Conservation (phyloP, 2,797 vertebrate species). For the Gastrophryne carolinensis region DNA sequence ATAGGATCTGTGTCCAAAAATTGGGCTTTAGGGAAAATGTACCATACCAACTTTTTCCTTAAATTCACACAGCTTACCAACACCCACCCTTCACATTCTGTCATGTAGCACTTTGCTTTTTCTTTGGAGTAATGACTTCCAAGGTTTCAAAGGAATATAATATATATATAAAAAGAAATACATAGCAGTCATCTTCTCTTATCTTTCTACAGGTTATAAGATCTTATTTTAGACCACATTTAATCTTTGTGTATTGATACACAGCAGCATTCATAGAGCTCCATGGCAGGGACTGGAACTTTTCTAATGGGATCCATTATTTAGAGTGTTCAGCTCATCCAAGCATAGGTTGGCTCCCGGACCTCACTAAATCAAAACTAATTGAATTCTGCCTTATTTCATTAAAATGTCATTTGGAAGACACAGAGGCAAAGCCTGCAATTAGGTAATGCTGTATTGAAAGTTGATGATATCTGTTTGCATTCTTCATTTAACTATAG, state of each 20-base stretch:
- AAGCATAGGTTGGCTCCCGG: constrained; percentile 10
- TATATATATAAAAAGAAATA: not conserved
- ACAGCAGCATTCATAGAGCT: not conserved
- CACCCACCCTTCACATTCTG: too few relatives aligned
- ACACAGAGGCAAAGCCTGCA: not conserved
- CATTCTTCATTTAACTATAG: constrained; percentile 23
- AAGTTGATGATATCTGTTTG: constrained; percentile 34
- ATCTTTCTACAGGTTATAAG: constrained; percentile 13
- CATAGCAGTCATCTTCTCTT: constrained; percentile 4
- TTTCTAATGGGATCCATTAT: constrained; percentile 43
- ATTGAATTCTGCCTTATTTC: constrained; percentile 35
- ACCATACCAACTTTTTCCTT: too few relatives aligned
- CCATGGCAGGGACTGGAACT: not conserved
- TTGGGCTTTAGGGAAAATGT: too few relatives aligned
- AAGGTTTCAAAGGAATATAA: too few relatives aligned
- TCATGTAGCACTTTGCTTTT: too few relatives aligned
- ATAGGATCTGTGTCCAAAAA: too few relatives aligned
- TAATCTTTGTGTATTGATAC: constrained; percentile 13
- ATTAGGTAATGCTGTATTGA: constrained; percentile 33
- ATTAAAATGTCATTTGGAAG: constrained; percentile 34
- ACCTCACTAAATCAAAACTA: constrained; percentile 18
- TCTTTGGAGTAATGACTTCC: too few relatives aligned
- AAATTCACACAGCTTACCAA: too few relatives aligned
- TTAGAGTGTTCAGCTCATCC: constrained; percentile 26
- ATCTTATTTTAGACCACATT: constrained; percentile 6